Percentiles rank a stretch among this genome's conserved stretches.
phyloP scores from a whole-genome alignment of 2,888 invertebrate species.

The Netelia melanura region DNA sequence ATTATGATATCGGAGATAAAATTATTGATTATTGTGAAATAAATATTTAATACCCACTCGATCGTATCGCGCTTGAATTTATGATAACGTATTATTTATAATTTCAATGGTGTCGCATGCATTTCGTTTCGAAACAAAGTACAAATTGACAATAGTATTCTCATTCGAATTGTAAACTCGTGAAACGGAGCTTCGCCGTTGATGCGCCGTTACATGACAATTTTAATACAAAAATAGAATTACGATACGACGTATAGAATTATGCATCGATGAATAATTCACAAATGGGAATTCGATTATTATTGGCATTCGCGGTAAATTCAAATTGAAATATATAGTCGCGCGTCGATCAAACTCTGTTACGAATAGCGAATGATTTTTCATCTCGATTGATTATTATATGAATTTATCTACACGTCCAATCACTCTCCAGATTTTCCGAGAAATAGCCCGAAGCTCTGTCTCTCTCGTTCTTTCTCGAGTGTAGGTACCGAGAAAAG shows the following conservation, averaged over 20 bases:
- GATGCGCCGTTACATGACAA: neutral
- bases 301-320: neutral
- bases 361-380: neutral
- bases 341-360: neutral
- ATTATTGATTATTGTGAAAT: too few relatives aligned
- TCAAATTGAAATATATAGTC: slow-evolving; percentile 15
- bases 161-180: too few relatives aligned
- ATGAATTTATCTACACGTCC: slow-evolving; percentile 16
- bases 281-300: neutral
- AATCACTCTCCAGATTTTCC: slow-evolving; percentile 51
- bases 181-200: neutral
- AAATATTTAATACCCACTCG: too few relatives aligned
- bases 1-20: too few relatives aligned
- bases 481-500: slow-evolving; percentile 4
- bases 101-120: too few relatives aligned
- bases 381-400: slow-evolving; percentile 39
- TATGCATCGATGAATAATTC: slow-evolving; percentile 10
- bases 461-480: neutral
- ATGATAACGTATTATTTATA: too few relatives aligned
- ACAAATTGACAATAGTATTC: too few relatives aligned
- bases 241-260: slow-evolving; percentile 18
- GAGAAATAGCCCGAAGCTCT: slow-evolving; percentile 47
- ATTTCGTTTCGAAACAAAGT: too few relatives aligned
- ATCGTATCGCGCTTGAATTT: too few relatives aligned
- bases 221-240: neutral